Evolutionary conservation across 2,797 vertebrate genomes (phyloP).

Genomic region (Xiphorhynchus erythropygius): DNA sequence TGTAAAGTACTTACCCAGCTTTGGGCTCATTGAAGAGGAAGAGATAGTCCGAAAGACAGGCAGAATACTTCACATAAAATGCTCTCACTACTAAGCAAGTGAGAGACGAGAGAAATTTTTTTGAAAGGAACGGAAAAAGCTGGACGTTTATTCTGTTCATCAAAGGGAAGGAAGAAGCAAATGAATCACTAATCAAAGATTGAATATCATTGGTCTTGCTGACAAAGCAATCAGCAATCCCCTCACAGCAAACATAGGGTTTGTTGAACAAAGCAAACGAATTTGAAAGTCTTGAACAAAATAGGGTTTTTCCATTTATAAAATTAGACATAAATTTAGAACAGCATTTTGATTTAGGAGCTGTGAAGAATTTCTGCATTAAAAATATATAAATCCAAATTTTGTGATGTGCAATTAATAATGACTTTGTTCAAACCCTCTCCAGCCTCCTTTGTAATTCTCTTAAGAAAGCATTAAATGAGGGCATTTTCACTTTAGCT

Average conservation of each 20-base stretch:
- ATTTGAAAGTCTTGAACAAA: conserved; percentile 66
- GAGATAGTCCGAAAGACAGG: not conserved
- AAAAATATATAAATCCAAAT: conserved; percentile 74
- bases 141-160: conserved; percentile 57
- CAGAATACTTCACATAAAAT: conserved; percentile 52
- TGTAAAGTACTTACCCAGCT: conserved; percentile 63
- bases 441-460: conserved; percentile 70
- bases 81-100: conserved; percentile 1
- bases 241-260: conserved; percentile 38
- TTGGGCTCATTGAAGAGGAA: conserved; percentile 19
- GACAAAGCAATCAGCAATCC: conserved; percentile 61
- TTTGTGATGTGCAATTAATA: conserved; percentile 77
- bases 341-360: conserved; percentile 68
- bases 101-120: conserved; percentile 44
- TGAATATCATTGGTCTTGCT: conserved; percentile 53
- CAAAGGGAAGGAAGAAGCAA: conserved; percentile 60
- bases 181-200: conserved; percentile 68
- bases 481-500: conserved; percentile 75
- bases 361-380: conserved; percentile 63
- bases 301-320: conserved; percentile 49
- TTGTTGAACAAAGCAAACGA: conserved; percentile 57
- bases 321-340: conserved; percentile 68
- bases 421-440: conserved; percentile 74
- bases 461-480: conserved; percentile 76
- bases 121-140: conserved; percentile 53